phyloP scores from a whole-genome alignment of 2,113 vertebrate species.

The Platanista minor region DNA sequence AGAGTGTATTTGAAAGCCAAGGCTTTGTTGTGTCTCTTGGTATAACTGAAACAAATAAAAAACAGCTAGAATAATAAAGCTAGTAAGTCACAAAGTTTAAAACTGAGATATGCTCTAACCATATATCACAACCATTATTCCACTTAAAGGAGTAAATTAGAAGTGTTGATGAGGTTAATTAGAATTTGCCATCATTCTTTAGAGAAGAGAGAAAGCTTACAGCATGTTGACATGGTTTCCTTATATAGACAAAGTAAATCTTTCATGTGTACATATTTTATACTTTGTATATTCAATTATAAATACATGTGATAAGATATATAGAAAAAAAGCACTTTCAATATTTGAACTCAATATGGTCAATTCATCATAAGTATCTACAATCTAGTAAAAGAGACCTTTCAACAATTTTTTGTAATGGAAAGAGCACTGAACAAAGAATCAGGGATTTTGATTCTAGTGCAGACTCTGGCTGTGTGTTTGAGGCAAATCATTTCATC shows the following conservation, averaged over 20 bases:
- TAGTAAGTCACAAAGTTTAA: neutral
- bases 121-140: neutral
- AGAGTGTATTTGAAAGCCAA: neutral
- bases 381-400: neutral
- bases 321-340: neutral
- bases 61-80: neutral
- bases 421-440: neutral
- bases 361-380: neutral
- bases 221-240: neutral
- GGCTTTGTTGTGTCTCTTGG: neutral
- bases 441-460: neutral
- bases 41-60: neutral
- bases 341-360: neutral
- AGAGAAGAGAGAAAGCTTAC: neutral
- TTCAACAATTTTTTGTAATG: neutral
- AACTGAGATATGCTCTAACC: neutral
- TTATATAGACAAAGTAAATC: neutral
- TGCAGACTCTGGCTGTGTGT: neutral
- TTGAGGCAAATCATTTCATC: neutral
- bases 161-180: neutral
- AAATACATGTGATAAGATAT: neutral
- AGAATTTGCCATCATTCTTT: neutral
- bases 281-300: neutral
- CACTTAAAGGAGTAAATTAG: neutral
- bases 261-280: neutral